phyloP scores from a whole-genome alignment of 2,888 invertebrate genomes.

The Drosophila merina region DNA sequence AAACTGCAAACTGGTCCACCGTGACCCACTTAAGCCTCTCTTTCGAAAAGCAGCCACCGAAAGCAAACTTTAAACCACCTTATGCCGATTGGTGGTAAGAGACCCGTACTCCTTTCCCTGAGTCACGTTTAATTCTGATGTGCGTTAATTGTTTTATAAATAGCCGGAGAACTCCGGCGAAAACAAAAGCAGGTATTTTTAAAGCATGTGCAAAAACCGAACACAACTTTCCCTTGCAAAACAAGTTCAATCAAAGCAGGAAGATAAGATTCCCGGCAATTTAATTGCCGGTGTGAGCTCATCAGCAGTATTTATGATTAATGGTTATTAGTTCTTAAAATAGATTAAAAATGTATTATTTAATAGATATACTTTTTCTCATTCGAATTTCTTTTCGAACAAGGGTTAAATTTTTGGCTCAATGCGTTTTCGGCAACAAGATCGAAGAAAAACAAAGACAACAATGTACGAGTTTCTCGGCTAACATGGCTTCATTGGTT shows the following conservation, averaged over 20 bases:
- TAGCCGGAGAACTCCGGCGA: conserved; percentile 18
- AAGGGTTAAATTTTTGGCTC: conserved; percentile 61
- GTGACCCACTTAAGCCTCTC: conserved; percentile 65
- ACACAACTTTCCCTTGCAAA: conserved; percentile 25
- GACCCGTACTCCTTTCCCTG: conserved; percentile 25
- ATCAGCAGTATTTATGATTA: conserved; percentile 2
- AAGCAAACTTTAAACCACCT: conserved; percentile 34
- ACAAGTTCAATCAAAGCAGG: conserved; percentile 9
- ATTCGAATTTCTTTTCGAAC: neutral
- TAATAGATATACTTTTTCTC: neutral
- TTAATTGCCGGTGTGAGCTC: conserved; percentile 12
- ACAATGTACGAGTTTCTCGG: conserved; percentile 2
- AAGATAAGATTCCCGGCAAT: conserved; percentile 15
- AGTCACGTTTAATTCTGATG: conserved; percentile 17
- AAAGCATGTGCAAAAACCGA: conserved; percentile 13
- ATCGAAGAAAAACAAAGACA: conserved; percentile 41
- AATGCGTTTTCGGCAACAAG: conserved; percentile 61
- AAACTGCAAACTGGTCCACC: conserved; percentile 68
- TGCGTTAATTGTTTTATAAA: conserved; percentile 31
- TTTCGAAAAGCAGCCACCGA: conserved; percentile 34
- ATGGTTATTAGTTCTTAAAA: neutral
- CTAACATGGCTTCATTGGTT: conserved; percentile 40
- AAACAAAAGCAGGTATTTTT: conserved; percentile 22
- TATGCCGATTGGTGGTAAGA: neutral
- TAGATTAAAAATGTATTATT: neutral